Evolutionary conservation across 2,797 vertebrate genomes (phyloP), one percentile per base, ranked within the genome.

Genomic region (Mormyrops boulengeri): DNA sequence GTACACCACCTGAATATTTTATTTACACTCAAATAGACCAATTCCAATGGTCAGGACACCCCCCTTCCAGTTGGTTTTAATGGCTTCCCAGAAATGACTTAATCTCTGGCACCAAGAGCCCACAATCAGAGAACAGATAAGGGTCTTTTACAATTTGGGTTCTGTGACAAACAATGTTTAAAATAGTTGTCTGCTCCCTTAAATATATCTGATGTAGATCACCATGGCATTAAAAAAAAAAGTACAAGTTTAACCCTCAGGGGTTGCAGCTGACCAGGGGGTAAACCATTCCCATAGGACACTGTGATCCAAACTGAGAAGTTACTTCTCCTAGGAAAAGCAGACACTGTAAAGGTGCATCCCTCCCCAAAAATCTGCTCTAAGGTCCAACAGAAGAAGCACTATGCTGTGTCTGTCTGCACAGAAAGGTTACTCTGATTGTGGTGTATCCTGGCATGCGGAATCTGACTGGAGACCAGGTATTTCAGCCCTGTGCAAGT

Each of bases 1-100:
- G 38, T 80, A 41, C 89, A 91, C n/a, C 90, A 91, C 88, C 90
- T 92, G 91, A 91, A 87, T 89, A 89, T 80, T 89, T 55, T 22
- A 57, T 62, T 57, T 89, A 91, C 73, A 80, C 73, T 77, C 90
- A 91, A 93, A 95, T 88, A 90, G 90, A 91, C 91, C 44, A 50
- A 22, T 85, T 85, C 44, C 44, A 47, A 49, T 47, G 47, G 47
- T 60, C 4, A 6, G 17, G 52, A 87, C 30, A 44, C 2, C 12
- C 17, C 53, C 53, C 9, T 41, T 41, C 85, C 17, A 60, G 52
- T 57, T 55, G 5, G 85, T 19, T 60, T 57, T 26, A 85, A 49
- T 26, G 44, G 47, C 82, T 52, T 85, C 47, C 82, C 82, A 22
- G 26, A 85, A 26, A 85, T 34, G 12, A 82, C 38, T 2, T 60